A percentile compares a stretch with the other conserved stretches of the same genome.
These are phyloP conservation scores for Teleogryllus occipitalis DNA, from an alignment of 1,140 invertebrate genomes.

Conservation along the genomic window DNA sequence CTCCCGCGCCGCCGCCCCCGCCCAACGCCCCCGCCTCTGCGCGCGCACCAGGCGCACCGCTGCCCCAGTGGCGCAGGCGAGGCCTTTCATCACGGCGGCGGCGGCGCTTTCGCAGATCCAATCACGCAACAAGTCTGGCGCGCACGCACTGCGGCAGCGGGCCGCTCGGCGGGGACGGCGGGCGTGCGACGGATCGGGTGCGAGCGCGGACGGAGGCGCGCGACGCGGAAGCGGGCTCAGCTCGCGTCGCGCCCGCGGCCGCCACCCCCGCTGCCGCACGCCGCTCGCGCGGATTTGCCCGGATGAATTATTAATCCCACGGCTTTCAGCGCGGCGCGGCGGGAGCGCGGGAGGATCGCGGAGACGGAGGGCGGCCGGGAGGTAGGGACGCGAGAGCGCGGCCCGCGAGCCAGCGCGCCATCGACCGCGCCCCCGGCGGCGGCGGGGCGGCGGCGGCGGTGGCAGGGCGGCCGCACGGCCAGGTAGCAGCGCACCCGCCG, in stretches of 20 bases:
- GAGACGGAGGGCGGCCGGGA: background rate
- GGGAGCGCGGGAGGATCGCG: background rate
- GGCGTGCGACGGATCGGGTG: too few species aligned
- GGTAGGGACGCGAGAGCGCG: background rate
- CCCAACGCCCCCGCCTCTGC: too few species aligned
- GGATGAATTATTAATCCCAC: background rate
- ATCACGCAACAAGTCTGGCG: background rate
- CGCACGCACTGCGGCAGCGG: background rate
- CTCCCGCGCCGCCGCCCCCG: background rate
- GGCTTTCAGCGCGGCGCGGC: background rate
- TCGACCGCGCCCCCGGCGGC: background rate
- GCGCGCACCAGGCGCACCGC: too few species aligned
- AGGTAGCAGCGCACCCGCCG: background rate
- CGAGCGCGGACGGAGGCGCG: too few species aligned
- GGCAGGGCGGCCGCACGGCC: too few species aligned
- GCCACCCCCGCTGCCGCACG: too few species aligned
- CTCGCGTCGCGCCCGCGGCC: too few species aligned
- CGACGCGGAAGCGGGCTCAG: too few species aligned
- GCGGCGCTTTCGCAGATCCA: background rate
- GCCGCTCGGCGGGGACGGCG: too few species aligned
- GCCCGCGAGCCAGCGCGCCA: background rate
- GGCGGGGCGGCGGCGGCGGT: too few species aligned
- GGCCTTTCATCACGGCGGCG: background rate
- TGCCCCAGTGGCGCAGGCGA: too few species aligned
- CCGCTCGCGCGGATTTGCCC: background rate